Conservation (phyloP, 2,888 invertebrate genomes). For the Platycnemis pennipes region DNA sequence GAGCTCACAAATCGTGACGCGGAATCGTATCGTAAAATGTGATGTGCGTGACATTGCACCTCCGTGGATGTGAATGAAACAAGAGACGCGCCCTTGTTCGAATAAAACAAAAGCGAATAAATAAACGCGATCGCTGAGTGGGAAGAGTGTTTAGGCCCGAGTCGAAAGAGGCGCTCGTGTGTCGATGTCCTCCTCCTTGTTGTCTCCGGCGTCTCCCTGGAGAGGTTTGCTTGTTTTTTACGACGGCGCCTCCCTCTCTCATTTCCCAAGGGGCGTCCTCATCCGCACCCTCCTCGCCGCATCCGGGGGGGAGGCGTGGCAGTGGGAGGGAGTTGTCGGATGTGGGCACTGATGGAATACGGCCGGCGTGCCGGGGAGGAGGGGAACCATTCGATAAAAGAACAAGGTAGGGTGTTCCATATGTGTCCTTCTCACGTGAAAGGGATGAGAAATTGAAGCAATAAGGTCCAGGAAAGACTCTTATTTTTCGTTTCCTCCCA, state of each 20-base stretch:
- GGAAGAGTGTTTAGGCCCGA: neutral
- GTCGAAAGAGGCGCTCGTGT: neutral
- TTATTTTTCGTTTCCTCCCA: neutral
- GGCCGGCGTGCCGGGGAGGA: neutral
- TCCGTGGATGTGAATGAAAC: neutral
- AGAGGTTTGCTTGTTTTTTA: neutral
- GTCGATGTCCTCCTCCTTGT: neutral
- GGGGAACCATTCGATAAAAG: too few relatives aligned
- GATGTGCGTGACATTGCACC: neutral
- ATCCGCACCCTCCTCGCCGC: neutral
- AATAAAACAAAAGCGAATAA: neutral
- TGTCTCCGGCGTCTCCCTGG: neutral
- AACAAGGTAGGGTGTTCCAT: too few relatives aligned
- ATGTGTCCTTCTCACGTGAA: neutral
- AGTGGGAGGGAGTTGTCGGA: neutral
- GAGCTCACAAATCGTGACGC: neutral
- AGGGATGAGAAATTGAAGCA: neutral
- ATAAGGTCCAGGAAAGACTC: neutral
- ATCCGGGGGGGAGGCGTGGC: neutral
- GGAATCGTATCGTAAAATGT: neutral
- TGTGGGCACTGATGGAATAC: neutral
- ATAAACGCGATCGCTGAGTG: neutral
- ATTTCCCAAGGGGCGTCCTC: neutral
- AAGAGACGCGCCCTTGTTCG: neutral
- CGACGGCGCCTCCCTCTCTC: neutral